A percentile compares a stretch with the other conserved stretches of the same genome.
These are phyloP conservation scores for Pagrus major DNA, from an alignment of 2,113 vertebrate species.

Conservation along the genomic window DNA sequence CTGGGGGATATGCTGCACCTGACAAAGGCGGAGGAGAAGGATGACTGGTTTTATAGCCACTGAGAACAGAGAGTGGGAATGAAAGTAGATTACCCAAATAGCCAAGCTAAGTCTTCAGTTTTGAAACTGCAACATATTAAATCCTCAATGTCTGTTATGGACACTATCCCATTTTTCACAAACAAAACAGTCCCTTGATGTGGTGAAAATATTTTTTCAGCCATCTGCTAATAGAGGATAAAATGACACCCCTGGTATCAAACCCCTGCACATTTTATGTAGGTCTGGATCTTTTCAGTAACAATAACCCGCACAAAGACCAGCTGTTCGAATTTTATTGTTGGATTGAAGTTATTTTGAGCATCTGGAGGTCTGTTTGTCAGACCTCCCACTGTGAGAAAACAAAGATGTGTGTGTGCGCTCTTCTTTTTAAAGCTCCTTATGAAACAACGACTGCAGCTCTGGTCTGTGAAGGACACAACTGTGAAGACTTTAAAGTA, in stretches of 20 bases:
- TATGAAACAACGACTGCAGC: constrained; percentile 19
- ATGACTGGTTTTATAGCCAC: constrained; percentile 42
- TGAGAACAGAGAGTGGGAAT: constrained; percentile 16
- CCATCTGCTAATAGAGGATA: not conserved
- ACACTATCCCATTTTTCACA: not conserved
- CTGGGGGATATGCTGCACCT: constrained; percentile 15
- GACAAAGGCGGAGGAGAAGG: constrained; percentile 30
- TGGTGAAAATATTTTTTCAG: not conserved
- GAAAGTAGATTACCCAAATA: constrained; percentile 40
- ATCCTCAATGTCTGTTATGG: too few species aligned
- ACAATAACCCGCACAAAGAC: constrained; percentile 1
- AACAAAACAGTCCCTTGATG: not conserved
- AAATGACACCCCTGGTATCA: not conserved
- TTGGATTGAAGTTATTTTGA: constrained; percentile 38
- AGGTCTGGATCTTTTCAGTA: not conserved
- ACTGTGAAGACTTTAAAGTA: not conserved
- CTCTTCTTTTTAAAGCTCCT: constrained; percentile 11
- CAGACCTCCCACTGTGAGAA: constrained; percentile 23
- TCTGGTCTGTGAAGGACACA: not conserved
- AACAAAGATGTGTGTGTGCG: constrained; percentile 9
- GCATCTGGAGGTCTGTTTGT: constrained; percentile 43
- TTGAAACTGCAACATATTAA: constrained; percentile 13
- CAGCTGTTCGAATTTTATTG: constrained; percentile 39
- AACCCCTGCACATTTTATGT: constrained; percentile 7
- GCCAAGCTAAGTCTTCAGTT: not conserved